These are phyloP conservation scores for Trachymyrmex cornetzi DNA, from an alignment of 1,140 invertebrate genomes.

Conservation along the genomic window DNA sequence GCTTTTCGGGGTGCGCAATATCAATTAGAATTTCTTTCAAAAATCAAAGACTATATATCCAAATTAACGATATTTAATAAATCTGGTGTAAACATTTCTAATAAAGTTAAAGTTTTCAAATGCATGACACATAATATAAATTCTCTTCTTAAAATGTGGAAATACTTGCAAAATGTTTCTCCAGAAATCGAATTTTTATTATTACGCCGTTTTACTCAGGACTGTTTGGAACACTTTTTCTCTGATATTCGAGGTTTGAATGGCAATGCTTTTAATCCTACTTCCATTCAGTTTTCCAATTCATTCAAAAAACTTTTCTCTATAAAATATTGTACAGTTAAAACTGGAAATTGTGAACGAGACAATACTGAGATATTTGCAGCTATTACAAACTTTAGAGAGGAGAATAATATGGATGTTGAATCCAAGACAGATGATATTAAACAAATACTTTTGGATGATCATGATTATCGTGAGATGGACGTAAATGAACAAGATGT, in stretches of 20 bases:
- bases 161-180: constrained; percentile 1
- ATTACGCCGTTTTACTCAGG: constrained; percentile 25
- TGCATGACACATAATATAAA: constrained; percentile 35
- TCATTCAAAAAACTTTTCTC: constrained; percentile 26
- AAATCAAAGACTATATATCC: constrained; percentile 7
- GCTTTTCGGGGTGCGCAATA: constrained; percentile 17
- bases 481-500: constrained; percentile 19
- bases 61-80: constrained; percentile 31
- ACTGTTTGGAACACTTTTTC: constrained; percentile 15
- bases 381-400: no score
- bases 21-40: constrained; percentile 27
- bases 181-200: constrained; percentile 26
- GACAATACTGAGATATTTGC: constrained; percentile 2
- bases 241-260: constrained; percentile 15
- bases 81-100: constrained; percentile 8
- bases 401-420: no score
- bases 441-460: no score
- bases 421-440: no score
- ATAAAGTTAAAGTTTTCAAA: constrained; percentile 33
- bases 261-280: constrained; percentile 28
- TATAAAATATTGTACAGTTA: constrained; percentile 28
- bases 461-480: no score
- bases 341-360: constrained; percentile 21
- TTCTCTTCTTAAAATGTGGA: constrained; percentile 20
- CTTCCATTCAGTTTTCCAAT: constrained; percentile 10